Percentiles rank a stretch among this genome's conserved stretches.
phyloP scores from a whole-genome alignment of 2,797 vertebrate genomes.

The Uromys caudimaculatus region DNA sequence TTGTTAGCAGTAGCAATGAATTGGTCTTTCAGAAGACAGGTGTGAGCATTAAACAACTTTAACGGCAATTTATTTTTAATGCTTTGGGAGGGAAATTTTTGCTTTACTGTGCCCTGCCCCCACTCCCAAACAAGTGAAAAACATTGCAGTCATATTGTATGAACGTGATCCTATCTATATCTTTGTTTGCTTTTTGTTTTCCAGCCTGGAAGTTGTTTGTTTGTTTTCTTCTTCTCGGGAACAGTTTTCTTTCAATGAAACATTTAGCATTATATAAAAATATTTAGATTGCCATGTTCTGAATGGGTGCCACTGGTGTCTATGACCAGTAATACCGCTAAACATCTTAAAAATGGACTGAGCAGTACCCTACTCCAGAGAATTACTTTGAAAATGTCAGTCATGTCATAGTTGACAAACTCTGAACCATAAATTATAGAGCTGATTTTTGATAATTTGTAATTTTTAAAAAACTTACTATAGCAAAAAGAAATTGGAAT shows the following conservation, averaged over 20 bases:
- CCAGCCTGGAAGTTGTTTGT: not conserved
- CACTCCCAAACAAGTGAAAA: conserved; percentile 53
- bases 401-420: conserved; percentile 52
- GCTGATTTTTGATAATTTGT: conserved; percentile 41
- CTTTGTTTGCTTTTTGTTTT: conserved; percentile 48
- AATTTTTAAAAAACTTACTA: not conserved
- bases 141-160: not conserved
- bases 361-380: not conserved
- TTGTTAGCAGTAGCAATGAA: not conserved
- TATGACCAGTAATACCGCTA: not conserved
- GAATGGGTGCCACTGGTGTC: not conserved
- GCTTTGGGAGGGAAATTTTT: not conserved
- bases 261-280: conserved; percentile 1
- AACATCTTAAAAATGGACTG: not conserved
- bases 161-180: conserved; percentile 20
- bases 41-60: not conserved
- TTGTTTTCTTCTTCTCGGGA: conserved; percentile 39
- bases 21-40: not conserved
- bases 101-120: not conserved
- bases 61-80: conserved; percentile 35
- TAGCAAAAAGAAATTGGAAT: conserved; percentile 55
- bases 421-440: conserved; percentile 28
- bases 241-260: not conserved
- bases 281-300: not conserved
- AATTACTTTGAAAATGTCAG: not conserved